These are phyloP conservation scores for Rotaria magnacalcarata DNA, from an alignment of 2,888 invertebrate genomes.

Conservation along the genomic window DNA sequence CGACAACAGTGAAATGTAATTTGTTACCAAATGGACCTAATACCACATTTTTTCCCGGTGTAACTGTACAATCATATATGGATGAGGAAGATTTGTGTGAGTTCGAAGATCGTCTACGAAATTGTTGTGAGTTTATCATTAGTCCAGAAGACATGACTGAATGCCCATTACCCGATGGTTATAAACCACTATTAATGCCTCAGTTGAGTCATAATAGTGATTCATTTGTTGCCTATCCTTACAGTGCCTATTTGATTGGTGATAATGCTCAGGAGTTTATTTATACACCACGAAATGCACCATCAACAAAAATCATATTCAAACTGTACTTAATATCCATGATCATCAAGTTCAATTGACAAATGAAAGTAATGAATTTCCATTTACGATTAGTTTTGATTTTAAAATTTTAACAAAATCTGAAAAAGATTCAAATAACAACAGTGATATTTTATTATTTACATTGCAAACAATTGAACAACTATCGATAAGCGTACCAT, in stretches of 20 bases:
- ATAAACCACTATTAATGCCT: background rate
- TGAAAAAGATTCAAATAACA: background rate
- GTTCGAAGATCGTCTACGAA: accelerated
- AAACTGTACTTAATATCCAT: background rate
- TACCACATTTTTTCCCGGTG: background rate
- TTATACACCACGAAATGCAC: background rate
- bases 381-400: background rate
- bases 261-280: background rate
- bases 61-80: background rate
- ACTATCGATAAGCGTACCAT: background rate
- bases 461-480: background rate
- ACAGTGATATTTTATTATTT: background rate
- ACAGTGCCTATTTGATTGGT: background rate
- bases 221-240: background rate
- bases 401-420: background rate
- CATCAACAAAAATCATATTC: background rate
- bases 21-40: background rate
- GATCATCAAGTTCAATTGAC: background rate
- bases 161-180: background rate
- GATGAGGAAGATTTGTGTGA: too few species aligned
- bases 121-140: background rate
- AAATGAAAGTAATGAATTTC: background rate
- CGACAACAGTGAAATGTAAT: background rate
- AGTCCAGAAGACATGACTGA: constrained; percentile 1
- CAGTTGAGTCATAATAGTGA: background rate